These are phyloP conservation scores for Oxytorus armatus DNA, from an alignment of 2,888 invertebrate species.

Conservation along the genomic window DNA sequence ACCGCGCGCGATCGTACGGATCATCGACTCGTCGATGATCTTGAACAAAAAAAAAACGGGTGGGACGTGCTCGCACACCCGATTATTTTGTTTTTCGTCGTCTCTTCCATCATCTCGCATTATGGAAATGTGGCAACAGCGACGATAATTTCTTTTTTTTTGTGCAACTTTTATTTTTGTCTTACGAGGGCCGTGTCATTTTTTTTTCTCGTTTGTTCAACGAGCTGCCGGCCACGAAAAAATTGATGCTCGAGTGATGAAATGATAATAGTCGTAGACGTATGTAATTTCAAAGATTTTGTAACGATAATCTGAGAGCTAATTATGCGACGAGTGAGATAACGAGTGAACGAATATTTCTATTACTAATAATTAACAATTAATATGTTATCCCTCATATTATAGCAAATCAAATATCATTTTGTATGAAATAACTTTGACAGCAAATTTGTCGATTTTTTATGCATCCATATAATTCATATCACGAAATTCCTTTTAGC, in stretches of 20 bases:
- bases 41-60: neutral
- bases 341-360: too few relatives aligned
- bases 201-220: constrained; percentile 26
- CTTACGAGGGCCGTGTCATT: constrained; percentile 1
- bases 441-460: too few relatives aligned
- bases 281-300: constrained; percentile 10
- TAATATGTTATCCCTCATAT: too few relatives aligned
- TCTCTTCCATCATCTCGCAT: constrained; percentile 56
- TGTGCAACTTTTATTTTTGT: constrained; percentile 18
- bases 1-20: constrained; percentile 36
- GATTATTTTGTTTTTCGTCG: constrained; percentile 40
- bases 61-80: constrained; percentile 11
- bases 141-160: constrained; percentile 24
- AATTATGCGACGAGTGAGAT: constrained; percentile 1
- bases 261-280: neutral
- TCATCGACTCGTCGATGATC: constrained; percentile 43
- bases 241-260: constrained; percentile 1
- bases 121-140: constrained; percentile 55
- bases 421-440: too few relatives aligned
- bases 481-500: too few relatives aligned
- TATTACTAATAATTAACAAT: too few relatives aligned
- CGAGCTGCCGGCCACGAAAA: constrained; percentile 1
- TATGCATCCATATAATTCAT: too few relatives aligned
- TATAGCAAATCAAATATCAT: too few relatives aligned
- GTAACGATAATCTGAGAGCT: neutral